These are phyloP conservation scores for Deroptyus accipitrinus DNA, from an alignment of 2,113 vertebrate species.

Conservation along the genomic window DNA sequence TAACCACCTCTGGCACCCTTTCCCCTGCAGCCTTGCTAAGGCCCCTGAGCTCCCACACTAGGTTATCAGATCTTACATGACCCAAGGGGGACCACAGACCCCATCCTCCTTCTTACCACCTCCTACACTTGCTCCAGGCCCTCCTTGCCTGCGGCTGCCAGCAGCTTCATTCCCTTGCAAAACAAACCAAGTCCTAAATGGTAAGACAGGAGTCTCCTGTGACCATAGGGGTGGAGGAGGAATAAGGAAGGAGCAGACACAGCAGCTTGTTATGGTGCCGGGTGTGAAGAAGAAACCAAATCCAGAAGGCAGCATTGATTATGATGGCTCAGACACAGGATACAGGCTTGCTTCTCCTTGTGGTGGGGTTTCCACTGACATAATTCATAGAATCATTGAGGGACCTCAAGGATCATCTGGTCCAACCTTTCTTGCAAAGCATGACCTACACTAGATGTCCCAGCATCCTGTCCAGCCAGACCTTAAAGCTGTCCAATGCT, in stretches of 20 bases:
- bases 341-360: background rate
- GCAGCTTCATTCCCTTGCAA: background rate
- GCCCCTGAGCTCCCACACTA: background rate
- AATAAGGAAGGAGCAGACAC: background rate
- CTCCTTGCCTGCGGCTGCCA: background rate
- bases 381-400: background rate
- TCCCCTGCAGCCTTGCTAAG: background rate
- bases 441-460: background rate
- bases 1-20: background rate
- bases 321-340: fast-evolving
- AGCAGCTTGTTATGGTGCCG: background rate
- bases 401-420: background rate
- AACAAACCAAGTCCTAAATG: background rate
- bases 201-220: background rate
- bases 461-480: background rate
- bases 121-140: background rate
- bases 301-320: background rate
- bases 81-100: background rate
- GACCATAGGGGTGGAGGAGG: background rate
- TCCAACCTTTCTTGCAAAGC: background rate
- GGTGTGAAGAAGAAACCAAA: background rate
- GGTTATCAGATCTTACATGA: background rate
- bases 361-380: background rate
- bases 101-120: background rate
- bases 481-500: background rate